Evolutionary conservation across 2,113 vertebrate species (phyloP).

Genomic region (Uria lomvia): DNA sequence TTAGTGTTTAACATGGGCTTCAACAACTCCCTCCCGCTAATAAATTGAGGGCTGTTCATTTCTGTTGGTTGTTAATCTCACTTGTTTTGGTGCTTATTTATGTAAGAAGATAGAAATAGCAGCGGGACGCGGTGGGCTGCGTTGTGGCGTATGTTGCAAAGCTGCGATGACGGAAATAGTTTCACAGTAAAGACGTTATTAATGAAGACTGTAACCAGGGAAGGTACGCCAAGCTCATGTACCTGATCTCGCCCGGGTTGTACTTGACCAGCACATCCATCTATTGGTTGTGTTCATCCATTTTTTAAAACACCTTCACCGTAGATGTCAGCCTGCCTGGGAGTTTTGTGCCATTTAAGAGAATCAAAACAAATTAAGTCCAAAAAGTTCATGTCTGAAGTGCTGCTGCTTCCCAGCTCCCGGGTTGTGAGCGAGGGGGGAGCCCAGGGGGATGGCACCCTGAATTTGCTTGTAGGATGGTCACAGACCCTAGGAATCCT

Average conservation of each 20-base stretch:
- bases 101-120: background rate
- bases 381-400: fast-evolving
- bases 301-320: background rate
- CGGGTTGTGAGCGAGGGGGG: fast-evolving
- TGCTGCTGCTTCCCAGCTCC: background rate
- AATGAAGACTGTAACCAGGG: background rate
- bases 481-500: fast-evolving
- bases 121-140: background rate
- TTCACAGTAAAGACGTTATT: background rate
- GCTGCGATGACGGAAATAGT: background rate
- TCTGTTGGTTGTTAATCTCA: background rate
- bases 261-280: background rate
- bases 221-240: background rate
- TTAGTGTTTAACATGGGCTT: background rate
- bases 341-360: background rate
- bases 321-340: background rate
- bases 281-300: background rate
- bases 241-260: background rate
- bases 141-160: fast-evolving
- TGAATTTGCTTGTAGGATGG: fast-evolving
- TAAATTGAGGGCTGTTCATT: background rate
- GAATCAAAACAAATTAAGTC: background rate
- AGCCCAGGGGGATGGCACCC: fast-evolving
- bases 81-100: background rate
- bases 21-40: background rate